Base-by-base conservation (phyloP, 2,113 vertebrate species). In the Tychaedon coryphoeus region DNA sequence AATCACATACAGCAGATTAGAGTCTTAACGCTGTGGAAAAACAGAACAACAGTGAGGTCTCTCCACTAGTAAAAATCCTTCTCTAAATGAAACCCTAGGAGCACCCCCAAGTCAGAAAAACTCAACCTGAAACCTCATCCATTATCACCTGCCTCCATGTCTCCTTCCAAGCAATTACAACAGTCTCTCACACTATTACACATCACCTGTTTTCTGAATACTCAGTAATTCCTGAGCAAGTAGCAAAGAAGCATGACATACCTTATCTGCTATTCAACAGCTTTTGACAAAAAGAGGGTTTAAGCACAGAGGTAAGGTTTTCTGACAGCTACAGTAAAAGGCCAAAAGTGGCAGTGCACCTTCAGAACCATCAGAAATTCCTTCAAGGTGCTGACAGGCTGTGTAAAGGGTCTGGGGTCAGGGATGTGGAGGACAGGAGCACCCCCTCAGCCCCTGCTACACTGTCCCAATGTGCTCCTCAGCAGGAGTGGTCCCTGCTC, bases 361-460 rank as follows among this genome's bases (percentile, higher is more conserved):
- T 31, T 22, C 4, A 60, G 10, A 71, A 25, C 31, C 47, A 65
- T 6, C 8, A 92, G 47, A 62, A 88, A 86, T 36, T 47, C 72
- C 69, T 50, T 38, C 25, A 65, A 28, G 71, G 45, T 24, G 36
- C 71, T 76, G 64, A 70, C 36, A 83, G 62, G 7, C 31, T 43
- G 6, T 11, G 14, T 14, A 60, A 61, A 28, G 9, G 28, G 17
- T 3, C 20, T 19, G 5, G 19, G 12, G 5, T 22, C 48, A 45
- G 28, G 31, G 33, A 69, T 0, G 0, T 1, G 1, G 36, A 56
- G 13, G 31, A 42, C 20, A 58, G 65, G 42, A 76, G 50, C 8
- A 47, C 0, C 20, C 29, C 24, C 47, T 69, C 6, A 8, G 50
- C 3, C 13, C 25, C 17, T 26, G 26, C 56, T n/a, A 12, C 56